phyloP scores from a whole-genome alignment of 2,113 vertebrate species.

The Mesitornis unicolor region DNA sequence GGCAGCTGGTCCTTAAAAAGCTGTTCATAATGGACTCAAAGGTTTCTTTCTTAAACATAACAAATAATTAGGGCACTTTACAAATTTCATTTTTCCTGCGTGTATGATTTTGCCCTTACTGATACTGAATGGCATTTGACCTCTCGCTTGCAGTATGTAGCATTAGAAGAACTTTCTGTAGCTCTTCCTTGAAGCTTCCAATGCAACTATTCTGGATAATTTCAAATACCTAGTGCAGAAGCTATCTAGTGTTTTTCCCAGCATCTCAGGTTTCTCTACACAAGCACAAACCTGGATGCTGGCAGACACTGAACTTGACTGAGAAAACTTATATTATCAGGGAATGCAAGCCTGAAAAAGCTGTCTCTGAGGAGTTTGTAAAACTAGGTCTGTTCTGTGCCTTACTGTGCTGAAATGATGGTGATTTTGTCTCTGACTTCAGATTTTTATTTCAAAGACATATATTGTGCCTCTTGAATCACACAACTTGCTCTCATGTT shows the following conservation, averaged over 20 bases:
- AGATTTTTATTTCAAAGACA: background rate
- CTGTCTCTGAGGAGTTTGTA: background rate
- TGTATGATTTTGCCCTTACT: background rate
- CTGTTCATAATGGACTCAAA: background rate
- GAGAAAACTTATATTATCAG: background rate
- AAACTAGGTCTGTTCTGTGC: background rate
- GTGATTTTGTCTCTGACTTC: background rate
- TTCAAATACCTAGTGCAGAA: background rate
- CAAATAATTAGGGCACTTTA: background rate
- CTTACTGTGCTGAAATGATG: background rate
- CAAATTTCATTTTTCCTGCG: background rate
- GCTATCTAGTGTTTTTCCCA: background rate
- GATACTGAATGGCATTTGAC: background rate
- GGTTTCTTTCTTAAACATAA: background rate
- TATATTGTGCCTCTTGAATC: background rate
- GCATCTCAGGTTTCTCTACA: background rate
- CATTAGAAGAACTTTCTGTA: background rate
- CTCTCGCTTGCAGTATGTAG: background rate
- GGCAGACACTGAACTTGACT: background rate
- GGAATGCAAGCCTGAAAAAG: background rate
- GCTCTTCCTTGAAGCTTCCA: background rate
- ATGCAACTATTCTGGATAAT: background rate
- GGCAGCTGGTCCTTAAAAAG: background rate
- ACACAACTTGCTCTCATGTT: background rate
- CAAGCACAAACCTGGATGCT: background rate